Evolutionary conservation across 2,888 invertebrate genomes (phyloP), one percentile per base, ranked within the genome.

Genomic region (Synanthedon myopaeformis): DNA sequence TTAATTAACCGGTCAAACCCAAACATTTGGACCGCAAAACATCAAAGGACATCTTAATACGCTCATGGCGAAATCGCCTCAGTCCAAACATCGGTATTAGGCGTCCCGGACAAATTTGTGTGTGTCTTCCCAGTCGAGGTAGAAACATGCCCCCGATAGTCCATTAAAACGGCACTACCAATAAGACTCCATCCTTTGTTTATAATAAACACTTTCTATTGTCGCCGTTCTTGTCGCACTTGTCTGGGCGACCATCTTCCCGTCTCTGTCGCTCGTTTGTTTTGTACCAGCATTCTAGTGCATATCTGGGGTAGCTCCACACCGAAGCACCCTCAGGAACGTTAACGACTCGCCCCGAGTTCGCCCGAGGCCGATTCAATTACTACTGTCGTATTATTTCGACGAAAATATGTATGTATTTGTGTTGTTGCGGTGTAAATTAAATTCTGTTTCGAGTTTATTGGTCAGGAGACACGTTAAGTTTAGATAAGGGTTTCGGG

Each of bases 321-420:
- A 70, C 68, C 69, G 67, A 12, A 76, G 75, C 73, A 76, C 80
- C 84, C 80, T 76, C 76, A 81, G 79, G 84, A 82, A 82, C 85
- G 84, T 83, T 83, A 85, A 85, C 82, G 82, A 79, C 80, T 72
- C 70, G 72, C 71, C 81, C 82, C 79, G 80, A 79, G 78, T 79
- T 75, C 74, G 85, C 86, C 84, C 77, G 77, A 79, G 85, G 86
- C 85, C 82, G 85, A 87, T 85, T 85, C 86, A 85, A 87, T 87
- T 87, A 87, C 86, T 82, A 84, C 83, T 78, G 81, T 81, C 77
- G 82, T 84, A 85, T 85, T 85, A 85, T 85, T 82, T 79, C 76
- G 79, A 79, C 76, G 82, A 84, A 85, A 85, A 84, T 86, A 85
- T 86, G 82, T 84, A 81, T 82, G 81, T 82, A 74, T 82, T 80